phyloP scores from a whole-genome alignment of 2,797 vertebrate genomes.

The Sebastes oblongus region DNA sequence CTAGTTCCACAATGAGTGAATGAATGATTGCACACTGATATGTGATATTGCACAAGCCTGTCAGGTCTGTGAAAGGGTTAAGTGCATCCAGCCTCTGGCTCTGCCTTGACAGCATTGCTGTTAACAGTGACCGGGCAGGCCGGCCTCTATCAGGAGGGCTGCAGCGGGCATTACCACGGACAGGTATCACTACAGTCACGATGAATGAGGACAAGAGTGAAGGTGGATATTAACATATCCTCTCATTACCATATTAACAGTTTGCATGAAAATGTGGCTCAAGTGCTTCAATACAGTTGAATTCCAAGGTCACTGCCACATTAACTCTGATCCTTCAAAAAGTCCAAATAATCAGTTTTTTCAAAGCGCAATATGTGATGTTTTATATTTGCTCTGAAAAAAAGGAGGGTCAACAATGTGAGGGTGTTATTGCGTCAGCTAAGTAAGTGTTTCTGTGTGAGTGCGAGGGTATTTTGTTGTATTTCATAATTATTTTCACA shows the following conservation, averaged over 20 bases:
- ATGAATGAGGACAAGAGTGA: conserved; percentile 57
- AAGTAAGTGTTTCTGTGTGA: background rate
- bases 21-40: background rate
- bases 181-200: conserved; percentile 52
- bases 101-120: conserved; percentile 7
- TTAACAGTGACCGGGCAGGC: conserved; percentile 20
- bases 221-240: conserved; percentile 64
- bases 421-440: conserved; percentile 1
- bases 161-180: conserved; percentile 35
- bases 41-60: background rate
- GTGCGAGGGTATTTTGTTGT: conserved; percentile 3
- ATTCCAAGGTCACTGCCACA: conserved; percentile 48
- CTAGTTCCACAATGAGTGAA: background rate
- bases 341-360: conserved; percentile 22
- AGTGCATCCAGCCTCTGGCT: conserved; percentile 7
- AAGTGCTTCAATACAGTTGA: conserved; percentile 35
- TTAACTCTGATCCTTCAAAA: conserved; percentile 27
- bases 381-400: background rate
- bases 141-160: conserved; percentile 32
- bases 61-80: conserved; percentile 3
- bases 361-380: conserved; percentile 9
- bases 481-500: background rate
- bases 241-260: conserved; percentile 64
- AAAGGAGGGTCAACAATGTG: conserved; percentile 9
- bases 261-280: conserved; percentile 52